A percentile compares a stretch with the other conserved stretches of the same genome.
These are phyloP conservation scores for Chloromyia formosa DNA, from an alignment of 2,888 invertebrate genomes.

Conservation along the genomic window DNA sequence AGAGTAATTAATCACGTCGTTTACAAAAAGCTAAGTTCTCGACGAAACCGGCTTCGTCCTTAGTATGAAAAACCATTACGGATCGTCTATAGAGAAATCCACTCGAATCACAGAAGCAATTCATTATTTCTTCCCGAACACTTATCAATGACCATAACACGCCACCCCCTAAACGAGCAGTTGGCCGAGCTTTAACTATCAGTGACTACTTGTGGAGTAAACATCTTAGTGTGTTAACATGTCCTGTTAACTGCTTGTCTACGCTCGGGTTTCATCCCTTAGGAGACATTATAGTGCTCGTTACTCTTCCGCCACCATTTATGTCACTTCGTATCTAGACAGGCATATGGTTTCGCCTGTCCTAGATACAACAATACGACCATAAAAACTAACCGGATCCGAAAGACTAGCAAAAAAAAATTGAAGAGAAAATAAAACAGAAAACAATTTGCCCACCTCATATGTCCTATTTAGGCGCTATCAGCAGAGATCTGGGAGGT, in stretches of 20 bases:
- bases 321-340: not conserved
- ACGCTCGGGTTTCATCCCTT: not conserved
- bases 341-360: not conserved
- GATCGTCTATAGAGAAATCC: too few relatives aligned
- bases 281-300: constrained; percentile 3
- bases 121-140: too few relatives aligned
- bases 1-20: too few relatives aligned
- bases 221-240: not conserved
- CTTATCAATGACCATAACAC: too few relatives aligned
- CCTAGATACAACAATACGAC: not conserved
- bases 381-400: not conserved
- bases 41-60: too few relatives aligned
- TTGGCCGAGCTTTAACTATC: too few relatives aligned
- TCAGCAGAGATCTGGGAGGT: not conserved
- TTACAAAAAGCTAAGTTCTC: too few relatives aligned
- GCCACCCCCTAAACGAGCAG: too few relatives aligned
- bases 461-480: not conserved
- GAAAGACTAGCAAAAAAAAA: too few relatives aligned
- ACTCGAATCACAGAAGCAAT: too few relatives aligned
- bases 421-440: not conserved
- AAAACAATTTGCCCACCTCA: constrained; percentile 7
- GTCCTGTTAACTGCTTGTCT: not conserved
- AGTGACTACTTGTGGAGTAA: too few relatives aligned
- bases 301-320: not conserved
- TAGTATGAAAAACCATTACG: too few relatives aligned